phyloP scores from a whole-genome alignment of 2,888 invertebrate genomes.

The Mycogona germanica region DNA sequence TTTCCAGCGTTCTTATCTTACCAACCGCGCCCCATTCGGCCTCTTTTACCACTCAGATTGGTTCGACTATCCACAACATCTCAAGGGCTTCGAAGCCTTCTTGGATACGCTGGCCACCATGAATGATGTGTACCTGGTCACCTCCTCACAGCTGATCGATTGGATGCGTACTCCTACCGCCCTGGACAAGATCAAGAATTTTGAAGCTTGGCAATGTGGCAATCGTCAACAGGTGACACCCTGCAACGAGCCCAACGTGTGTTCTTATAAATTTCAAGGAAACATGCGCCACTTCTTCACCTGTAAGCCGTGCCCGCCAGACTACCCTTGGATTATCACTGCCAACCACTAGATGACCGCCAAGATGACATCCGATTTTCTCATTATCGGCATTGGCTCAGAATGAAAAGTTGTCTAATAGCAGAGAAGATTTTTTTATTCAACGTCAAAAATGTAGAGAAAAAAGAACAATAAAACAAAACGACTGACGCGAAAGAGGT shows the following conservation, averaged over 20 bases:
- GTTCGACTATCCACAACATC: conserved; percentile 91
- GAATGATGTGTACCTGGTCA: conserved; percentile 82
- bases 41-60: conserved; percentile 89
- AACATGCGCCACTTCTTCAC: conserved; percentile 91
- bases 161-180: conserved; percentile 92
- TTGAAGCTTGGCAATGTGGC: conserved; percentile 84
- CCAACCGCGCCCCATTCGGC: conserved; percentile 85
- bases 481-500: too few species aligned
- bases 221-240: conserved; percentile 81
- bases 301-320: conserved; percentile 84
- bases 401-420: too few species aligned
- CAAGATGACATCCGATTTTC: too few species aligned
- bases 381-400: too few species aligned
- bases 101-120: conserved; percentile 76
- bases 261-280: conserved; percentile 90
- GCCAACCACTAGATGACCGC: too few species aligned
- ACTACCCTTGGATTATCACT: conserved; percentile 94
- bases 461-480: too few species aligned
- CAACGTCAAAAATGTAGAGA: too few species aligned
- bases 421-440: too few species aligned
- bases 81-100: conserved; percentile 86
- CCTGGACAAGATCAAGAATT: conserved; percentile 60
- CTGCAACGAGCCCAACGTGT: conserved; percentile 84
- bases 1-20: conserved; percentile 85
- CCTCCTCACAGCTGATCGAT: conserved; percentile 87